A percentile compares a stretch with the other conserved stretches of the same genome.
phyloP scores from a whole-genome alignment of 2,113 vertebrate genomes.

The Aplodontia rufa region DNA sequence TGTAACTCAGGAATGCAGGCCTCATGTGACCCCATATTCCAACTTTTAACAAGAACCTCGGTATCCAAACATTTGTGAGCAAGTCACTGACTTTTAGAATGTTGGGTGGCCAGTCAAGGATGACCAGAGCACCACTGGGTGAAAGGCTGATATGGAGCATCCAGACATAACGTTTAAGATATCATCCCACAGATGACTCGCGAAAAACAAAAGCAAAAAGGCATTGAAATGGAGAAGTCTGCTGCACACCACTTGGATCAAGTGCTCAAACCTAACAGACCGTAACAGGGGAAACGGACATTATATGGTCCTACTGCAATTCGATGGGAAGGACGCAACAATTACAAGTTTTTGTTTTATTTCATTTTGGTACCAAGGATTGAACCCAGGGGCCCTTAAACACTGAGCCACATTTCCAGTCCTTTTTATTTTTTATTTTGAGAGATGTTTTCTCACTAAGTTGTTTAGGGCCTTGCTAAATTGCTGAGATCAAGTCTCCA shows the following conservation, averaged over 20 bases:
- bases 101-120: neutral
- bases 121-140: neutral
- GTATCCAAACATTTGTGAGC: neutral
- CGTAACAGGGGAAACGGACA: neutral
- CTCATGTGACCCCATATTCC: neutral
- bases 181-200: neutral
- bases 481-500: no score
- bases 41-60: neutral
- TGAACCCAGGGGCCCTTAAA: no score
- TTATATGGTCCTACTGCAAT: neutral
- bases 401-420: no score
- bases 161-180: neutral
- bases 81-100: neutral
- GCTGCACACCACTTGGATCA: neutral
- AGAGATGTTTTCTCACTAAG: no score
- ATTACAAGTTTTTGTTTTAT: no score
- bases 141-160: neutral
- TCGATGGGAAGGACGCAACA: neutral
- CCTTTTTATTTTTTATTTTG: no score
- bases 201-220: neutral
- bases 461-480: no score
- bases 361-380: no score
- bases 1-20: neutral
- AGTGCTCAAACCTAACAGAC: neutral
- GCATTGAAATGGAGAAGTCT: neutral